Evolutionary conservation across 2,113 vertebrate species (phyloP).

Genomic region (Perca schrenkii): DNA sequence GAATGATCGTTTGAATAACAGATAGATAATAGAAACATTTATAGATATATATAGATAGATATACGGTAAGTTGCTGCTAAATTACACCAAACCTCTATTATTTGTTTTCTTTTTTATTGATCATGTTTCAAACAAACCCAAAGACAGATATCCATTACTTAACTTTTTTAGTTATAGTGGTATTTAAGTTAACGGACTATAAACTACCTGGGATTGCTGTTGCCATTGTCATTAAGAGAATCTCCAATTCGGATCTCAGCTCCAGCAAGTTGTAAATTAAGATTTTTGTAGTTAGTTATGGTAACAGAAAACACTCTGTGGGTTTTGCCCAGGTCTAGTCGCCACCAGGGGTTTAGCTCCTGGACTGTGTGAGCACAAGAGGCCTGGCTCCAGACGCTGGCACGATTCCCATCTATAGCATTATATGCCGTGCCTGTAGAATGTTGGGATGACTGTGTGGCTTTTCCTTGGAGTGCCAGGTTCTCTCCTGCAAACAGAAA

Average conservation of each 20-base stretch:
- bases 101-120: too few relatives aligned
- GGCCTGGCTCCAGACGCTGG: accelerated
- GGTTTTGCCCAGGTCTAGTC: slow-evolving; percentile 59
- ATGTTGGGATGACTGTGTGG: slow-evolving; percentile 44
- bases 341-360: slow-evolving; percentile 33
- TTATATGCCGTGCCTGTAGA: not conserved
- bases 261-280: not conserved
- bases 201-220: slow-evolving; percentile 63
- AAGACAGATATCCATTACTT: not conserved
- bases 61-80: too few relatives aligned
- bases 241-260: slow-evolving; percentile 72
- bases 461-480: slow-evolving; percentile 59
- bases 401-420: slow-evolving; percentile 58
- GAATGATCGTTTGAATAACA: not conserved
- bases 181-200: not conserved
- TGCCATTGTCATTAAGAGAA: slow-evolving; percentile 59
- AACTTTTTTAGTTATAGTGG: not conserved
- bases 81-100: not conserved
- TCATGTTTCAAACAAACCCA: too few relatives aligned
- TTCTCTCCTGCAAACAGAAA: slow-evolving; percentile 50
- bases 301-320: slow-evolving; percentile 59
- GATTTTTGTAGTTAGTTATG: slow-evolving; percentile 5
- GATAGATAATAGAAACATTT: not conserved
- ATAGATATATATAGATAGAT: too few relatives aligned
- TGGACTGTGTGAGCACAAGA: slow-evolving; percentile 39